These are phyloP conservation scores for Perca fluviatilis DNA, from an alignment of 2,113 vertebrate species.

Conservation along the genomic window DNA sequence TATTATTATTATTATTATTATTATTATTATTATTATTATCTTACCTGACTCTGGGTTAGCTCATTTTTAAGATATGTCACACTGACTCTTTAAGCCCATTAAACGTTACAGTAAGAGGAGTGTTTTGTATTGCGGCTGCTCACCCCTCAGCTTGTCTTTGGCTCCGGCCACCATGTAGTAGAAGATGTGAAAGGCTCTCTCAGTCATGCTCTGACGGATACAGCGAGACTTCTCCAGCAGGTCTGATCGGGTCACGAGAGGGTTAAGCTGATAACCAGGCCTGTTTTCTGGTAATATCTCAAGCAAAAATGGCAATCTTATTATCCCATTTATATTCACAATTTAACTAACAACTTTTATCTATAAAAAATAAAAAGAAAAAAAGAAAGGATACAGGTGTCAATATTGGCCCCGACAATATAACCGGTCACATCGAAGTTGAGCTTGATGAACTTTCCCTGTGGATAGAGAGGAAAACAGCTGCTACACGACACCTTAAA, in stretches of 20 bases:
- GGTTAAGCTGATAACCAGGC: conserved; percentile 31
- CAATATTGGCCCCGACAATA: conserved; percentile 95
- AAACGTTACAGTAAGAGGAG: not conserved
- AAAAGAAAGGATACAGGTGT: conserved; percentile 95
- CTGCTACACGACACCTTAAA: not conserved
- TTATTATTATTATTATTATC: no score
- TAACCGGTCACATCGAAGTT: conserved; percentile 97
- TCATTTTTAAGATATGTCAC: not conserved
- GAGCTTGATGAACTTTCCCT: conserved; percentile 98
- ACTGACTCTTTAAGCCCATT: not conserved
- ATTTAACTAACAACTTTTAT: not conserved
- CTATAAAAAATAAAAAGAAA: no score
- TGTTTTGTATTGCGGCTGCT: not conserved
- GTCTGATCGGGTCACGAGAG: conserved; percentile 80
- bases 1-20: no score
- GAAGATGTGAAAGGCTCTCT: conserved; percentile 97
- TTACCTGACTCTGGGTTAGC: not conserved
- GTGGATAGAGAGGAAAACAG: conserved; percentile 39
- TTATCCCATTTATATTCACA: no score
- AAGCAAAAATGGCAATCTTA: not conserved
- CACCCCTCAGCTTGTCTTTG: conserved; percentile 78
- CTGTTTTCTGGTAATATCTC: not conserved
- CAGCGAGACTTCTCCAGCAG: conserved; percentile 97
- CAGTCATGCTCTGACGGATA: conserved; percentile 94
- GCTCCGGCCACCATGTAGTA: conserved; percentile 95